Conservation (phyloP, 2,113 vertebrate genomes). For the Thinocorus orbignyianus region DNA sequence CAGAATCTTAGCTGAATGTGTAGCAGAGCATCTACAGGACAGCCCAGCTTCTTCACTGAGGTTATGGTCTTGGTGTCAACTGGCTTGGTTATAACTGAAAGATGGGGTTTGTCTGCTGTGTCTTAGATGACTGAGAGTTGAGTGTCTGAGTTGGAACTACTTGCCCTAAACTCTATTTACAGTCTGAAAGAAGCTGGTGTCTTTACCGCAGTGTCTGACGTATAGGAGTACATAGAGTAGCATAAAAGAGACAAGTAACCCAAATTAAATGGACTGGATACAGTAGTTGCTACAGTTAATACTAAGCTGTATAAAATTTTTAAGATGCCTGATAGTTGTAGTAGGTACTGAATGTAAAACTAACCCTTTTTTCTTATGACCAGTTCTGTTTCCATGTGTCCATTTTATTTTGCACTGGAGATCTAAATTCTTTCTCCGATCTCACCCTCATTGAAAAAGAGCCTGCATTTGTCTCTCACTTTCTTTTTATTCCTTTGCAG, state of each 20-base stretch:
- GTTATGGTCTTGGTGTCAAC: background rate
- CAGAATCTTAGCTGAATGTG: background rate
- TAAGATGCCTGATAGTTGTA: background rate
- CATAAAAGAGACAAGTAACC: background rate
- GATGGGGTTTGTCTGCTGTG: background rate
- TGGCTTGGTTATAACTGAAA: background rate
- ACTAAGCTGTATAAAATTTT: background rate
- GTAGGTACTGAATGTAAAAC: background rate
- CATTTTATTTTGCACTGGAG: background rate
- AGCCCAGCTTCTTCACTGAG: background rate
- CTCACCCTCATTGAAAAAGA: background rate
- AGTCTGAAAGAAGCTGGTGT: background rate
- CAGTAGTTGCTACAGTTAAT: background rate
- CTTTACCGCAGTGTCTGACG: background rate
- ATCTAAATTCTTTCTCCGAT: background rate
- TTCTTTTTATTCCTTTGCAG: background rate
- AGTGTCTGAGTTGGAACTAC: background rate
- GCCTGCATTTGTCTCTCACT: background rate
- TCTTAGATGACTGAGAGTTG: background rate
- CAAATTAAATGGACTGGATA: background rate
- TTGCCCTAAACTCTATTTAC: background rate
- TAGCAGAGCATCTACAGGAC: background rate
- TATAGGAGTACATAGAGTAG: background rate
- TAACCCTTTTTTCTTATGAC: background rate
- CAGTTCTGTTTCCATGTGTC: background rate